Evolutionary conservation across 2,888 invertebrate genomes (phyloP), one percentile per base, ranked within the genome.

Genomic region (Leptinotarsa juncta): DNA sequence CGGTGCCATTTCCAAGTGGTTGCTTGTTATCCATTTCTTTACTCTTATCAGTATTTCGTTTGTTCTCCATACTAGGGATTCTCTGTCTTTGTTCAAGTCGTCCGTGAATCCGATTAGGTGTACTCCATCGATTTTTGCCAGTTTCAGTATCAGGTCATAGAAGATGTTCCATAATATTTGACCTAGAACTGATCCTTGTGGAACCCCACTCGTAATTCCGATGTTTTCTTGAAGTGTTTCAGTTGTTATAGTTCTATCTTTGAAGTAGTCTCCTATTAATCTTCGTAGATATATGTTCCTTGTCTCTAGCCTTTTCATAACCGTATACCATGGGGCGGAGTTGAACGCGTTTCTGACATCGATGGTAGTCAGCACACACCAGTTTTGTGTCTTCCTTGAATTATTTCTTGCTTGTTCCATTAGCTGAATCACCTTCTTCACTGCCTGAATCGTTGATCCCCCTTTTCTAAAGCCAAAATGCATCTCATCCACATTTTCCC

Each of bases 131-230:
- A 20, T 20, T 20, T 20, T 20, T 20, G 20, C 20, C 20, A 20
- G 20, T 20, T 20, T 20, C 20, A 20, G 20, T 20, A 20, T 20
- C 20, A 1, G 20, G 20, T 20, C 20, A 20, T 20, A 20, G 20
- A 20, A 20, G 20, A 20, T 53, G 49, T 74, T 74, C 75, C 72
- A 75, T 74, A 82, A 72, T 32, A 62, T 57, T n/a, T 72, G 78
- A 53, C 69, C 72, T 20, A 75, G 26, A 5, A 73, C 67, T 48
- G 76, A 76, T 18, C 73, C 76, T 49, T 76, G 76, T 14, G 71
- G 70, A 15, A 74, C 70, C 7, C 74, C 74, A 10, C 15, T n/a
- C 7, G 18, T n/a, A 7, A 62, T 10, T 23, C 14, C 23, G 15
- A 62, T 15, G n/a, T 5, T 15, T 5, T 62, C 32, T 15, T 3